Conservation (phyloP, 2,888 invertebrate genomes). For the Digitonthophagus gazella region DNA sequence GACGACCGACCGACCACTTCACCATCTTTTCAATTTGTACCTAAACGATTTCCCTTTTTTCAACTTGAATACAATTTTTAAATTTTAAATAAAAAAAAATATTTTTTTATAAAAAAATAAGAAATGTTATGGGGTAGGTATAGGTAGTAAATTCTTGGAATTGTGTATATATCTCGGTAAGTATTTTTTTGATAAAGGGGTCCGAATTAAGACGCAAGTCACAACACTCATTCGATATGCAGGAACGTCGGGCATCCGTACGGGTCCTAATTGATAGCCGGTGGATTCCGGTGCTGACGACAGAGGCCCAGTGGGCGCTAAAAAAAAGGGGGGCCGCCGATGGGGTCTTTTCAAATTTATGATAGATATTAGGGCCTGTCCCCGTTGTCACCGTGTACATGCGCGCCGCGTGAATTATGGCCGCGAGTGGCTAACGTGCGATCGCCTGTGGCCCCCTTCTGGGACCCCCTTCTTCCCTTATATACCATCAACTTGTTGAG, state of each 20-base stretch:
- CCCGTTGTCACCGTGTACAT: slow-evolving; percentile 28
- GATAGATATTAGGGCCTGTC: slow-evolving; percentile 35
- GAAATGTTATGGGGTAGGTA: too few species aligned
- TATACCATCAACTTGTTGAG: too few species aligned
- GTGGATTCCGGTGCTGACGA: neutral
- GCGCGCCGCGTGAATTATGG: neutral
- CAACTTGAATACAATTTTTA: too few species aligned
- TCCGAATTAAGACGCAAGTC: neutral
- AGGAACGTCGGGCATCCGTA: neutral
- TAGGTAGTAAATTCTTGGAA: too few species aligned
- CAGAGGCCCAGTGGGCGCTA: neutral
- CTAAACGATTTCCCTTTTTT: neutral
- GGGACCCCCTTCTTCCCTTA: too few species aligned
- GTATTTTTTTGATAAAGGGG: neutral
- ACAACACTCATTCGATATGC: neutral
- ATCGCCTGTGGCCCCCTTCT: too few species aligned
- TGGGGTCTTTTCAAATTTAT: slow-evolving; percentile 30
- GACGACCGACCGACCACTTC: neutral
- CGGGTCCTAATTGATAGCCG: neutral
- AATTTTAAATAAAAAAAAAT: too few species aligned
- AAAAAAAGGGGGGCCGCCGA: neutral
- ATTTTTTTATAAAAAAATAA: too few species aligned
- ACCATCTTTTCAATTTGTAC: neutral
- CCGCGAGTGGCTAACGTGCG: neutral
- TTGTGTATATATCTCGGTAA: too few species aligned